Evolutionary conservation across 2,888 invertebrate species (phyloP), one percentile per base, ranked within the genome.

Genomic region (Geotrupes spiniger): DNA sequence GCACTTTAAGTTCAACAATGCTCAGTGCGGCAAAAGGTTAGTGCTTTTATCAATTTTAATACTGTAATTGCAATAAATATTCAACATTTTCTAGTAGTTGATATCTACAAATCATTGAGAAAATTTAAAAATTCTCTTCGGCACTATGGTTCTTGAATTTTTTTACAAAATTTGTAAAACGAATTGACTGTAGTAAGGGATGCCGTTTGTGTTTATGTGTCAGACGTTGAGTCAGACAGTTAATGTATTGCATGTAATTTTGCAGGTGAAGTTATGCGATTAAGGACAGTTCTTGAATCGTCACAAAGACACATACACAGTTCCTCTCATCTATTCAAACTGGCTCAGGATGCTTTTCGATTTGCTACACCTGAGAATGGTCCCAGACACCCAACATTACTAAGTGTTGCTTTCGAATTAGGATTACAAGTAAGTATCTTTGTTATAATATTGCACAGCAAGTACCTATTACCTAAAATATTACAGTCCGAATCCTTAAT

Each of bases 321-420:
- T 58, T 88, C 89, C 3, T 86, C 88, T 40, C 89, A 89, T 74
- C 78, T 92, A 66, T 91, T 90, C 76, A 85, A 89, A 55, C 75
- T 91, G 49, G 90, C 91, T 49, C 89, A 90, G 71, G 90, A 91
- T 75, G 89, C 89, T 51, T 83, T 90, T 72, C 81, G 89, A 9
- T 88, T 89, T 71, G 89, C 89, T 29, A 87, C 87, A 28, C 88
- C 89, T 0, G 82, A 85, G 65, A 87, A 87, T 62, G 85, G 85
- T 36, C 86, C 85, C 36, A 79, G 88, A 63, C 88, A 89, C 73
- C 80, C 85, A 36, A 85, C 87, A 53, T 74, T 90, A 54, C 76
- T 91, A 38, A 87, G 85, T 52, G 89, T 89, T 8, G 87, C 89
- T 31, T 89, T 89, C 69, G 89, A 91, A 71, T 76, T 91, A 17